Conservation (phyloP, 2,888 invertebrate genomes). For the Agrotis exclamationis region DNA sequence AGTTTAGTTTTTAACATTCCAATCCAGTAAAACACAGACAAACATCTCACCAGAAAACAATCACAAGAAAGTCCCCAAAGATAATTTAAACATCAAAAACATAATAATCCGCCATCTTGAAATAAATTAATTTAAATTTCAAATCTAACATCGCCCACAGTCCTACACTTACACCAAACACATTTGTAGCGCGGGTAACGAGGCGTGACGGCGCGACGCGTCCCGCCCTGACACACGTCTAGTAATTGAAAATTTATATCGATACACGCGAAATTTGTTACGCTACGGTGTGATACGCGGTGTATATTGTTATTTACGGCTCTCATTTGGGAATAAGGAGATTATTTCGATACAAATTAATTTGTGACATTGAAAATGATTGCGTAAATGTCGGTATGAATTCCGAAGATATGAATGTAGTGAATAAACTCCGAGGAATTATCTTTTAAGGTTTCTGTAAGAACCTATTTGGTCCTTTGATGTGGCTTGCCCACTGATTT, state of each 20-base stretch:
- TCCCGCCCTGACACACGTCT: constrained; percentile 66
- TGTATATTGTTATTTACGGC: constrained; percentile 57
- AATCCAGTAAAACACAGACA: no score
- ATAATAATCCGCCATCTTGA: constrained; percentile 20
- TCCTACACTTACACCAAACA: constrained; percentile 58
- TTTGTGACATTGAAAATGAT: constrained; percentile 44
- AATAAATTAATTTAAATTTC: constrained; percentile 39
- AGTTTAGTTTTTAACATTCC: neutral
- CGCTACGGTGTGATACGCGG: constrained; percentile 62
- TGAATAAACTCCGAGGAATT: neutral
- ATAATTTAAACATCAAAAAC: neutral
- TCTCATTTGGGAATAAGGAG: constrained; percentile 54
- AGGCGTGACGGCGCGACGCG: constrained; percentile 66
- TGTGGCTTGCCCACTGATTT: neutral
- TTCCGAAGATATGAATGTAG: neutral
- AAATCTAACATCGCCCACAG: constrained; percentile 40
- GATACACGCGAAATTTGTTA: constrained; percentile 66
- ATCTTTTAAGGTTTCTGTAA: neutral
- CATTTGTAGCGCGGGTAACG: constrained; percentile 63
- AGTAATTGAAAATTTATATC: constrained; percentile 71
- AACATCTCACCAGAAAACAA: no score
- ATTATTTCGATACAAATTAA: constrained; percentile 59
- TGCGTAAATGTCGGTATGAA: constrained; percentile 18
- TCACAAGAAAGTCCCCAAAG: neutral
- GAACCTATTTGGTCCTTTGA: constrained; percentile 1